phyloP scores from a whole-genome alignment of 2,113 vertebrate species.

The Microcebus lehilahytsara region DNA sequence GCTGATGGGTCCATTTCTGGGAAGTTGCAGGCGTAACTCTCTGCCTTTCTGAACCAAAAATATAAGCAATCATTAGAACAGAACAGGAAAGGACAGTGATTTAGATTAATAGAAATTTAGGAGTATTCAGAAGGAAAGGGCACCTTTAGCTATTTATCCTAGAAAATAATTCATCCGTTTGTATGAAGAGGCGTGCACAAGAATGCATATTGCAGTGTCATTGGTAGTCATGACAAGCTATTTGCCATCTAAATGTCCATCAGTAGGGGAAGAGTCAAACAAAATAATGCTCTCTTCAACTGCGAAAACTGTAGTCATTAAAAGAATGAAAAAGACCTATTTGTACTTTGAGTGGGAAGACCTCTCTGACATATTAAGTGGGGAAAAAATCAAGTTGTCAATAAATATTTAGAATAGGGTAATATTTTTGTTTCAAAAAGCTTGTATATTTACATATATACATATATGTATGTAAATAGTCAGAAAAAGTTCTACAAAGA shows the following conservation, averaged over 20 bases:
- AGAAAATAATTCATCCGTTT: not conserved
- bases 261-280: not conserved
- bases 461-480: not conserved
- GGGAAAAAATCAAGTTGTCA: not conserved
- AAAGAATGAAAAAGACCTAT: not conserved
- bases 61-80: not conserved
- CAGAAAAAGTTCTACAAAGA: not conserved
- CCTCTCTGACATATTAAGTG: not conserved
- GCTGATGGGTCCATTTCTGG: not conserved
- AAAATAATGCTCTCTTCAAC: not conserved
- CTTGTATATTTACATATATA: not conserved
- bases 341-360: not conserved
- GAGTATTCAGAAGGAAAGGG: not conserved
- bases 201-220: not conserved
- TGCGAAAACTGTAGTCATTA: not conserved
- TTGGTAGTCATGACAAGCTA: slow-evolving; percentile 11
- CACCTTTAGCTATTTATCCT: not conserved
- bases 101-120: slow-evolving; percentile 14
- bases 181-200: not conserved
- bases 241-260: not conserved
- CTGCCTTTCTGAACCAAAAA: not conserved
- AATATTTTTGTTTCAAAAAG: not conserved
- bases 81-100: not conserved
- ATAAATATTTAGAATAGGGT: not conserved
- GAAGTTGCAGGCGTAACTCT: not conserved